Base-by-base conservation (phyloP, 2,888 invertebrate species). In the Drosophila sordidula region DNA sequence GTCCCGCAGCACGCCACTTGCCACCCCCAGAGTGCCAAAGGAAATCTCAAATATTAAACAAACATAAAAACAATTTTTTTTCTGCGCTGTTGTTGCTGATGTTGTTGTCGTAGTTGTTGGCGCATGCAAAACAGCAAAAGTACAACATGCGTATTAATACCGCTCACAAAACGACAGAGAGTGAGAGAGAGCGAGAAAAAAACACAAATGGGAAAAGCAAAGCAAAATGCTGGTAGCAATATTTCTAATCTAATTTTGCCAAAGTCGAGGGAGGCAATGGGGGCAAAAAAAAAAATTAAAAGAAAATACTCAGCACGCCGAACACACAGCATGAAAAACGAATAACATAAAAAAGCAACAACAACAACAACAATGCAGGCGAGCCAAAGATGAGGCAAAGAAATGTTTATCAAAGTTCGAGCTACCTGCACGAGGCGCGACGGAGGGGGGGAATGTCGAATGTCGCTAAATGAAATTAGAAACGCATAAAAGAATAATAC, bases 391-490 rank as follows among this genome's bases (percentile, higher is more conserved):
- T 54, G 79, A 63, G 62, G 63, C 61, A 67, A 64, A 54, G 75
- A 84, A 84, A 87, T 83, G 74, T 76, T 87, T 75, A 78, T 80
- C 78, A 84, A 84, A 87, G 89, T 83, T 85, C 56, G 55, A 56
- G 65, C 61, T 61, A 69, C 77, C 58, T 73, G 70, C 63, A 74
- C 49, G 39, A 25, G 16, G 22, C 29, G 25, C 22, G 9, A 25
- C 12, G 16, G 38, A 52, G 50, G 47, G 45, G 46, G 63, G 58
- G 18, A 18, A 75, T 81, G 78, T 68, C 72, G 83, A 78, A 83
- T 87, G 89, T 87, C 83, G 79, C 89, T 87, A 80, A 88, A 88
- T 88, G 79, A 90, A 88, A 88, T 90, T 88, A 90, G 78, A 87
- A 89, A 85, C 90, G 80, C 78, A 84, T 88, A 89, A 86, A 87